Conservation (phyloP, 2,113 vertebrate genomes). For the Cnemophilus loriae region DNA sequence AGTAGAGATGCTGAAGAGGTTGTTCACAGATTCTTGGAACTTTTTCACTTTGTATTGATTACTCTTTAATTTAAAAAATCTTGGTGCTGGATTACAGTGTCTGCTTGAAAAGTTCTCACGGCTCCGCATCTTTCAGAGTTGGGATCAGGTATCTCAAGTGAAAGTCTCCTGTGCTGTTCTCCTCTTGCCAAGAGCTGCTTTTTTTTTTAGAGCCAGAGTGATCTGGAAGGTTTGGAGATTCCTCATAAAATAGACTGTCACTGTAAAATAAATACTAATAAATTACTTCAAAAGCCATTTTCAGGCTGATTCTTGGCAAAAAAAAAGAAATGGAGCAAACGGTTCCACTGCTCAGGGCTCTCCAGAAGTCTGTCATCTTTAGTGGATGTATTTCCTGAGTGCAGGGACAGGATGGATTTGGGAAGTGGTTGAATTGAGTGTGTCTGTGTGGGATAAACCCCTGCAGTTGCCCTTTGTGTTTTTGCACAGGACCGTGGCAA, state of each 20-base stretch:
- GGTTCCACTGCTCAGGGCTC: background rate
- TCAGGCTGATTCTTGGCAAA: background rate
- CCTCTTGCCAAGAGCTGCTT: background rate
- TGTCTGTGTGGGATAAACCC: background rate
- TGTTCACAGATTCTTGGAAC: background rate
- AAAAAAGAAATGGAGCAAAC: background rate
- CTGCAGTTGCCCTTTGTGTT: background rate
- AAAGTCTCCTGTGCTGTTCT: background rate
- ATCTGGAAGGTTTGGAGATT: background rate
- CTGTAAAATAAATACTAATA: background rate
- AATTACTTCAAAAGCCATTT: background rate
- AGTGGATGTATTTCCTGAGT: background rate
- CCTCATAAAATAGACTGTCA: background rate
- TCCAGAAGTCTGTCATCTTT: background rate
- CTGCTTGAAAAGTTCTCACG: background rate
- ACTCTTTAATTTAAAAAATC: background rate
- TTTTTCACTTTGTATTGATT: background rate
- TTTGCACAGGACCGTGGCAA: conserved; percentile 80
- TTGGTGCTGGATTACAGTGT: background rate
- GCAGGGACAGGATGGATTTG: background rate
- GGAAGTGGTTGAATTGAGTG: background rate
- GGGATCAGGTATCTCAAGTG: background rate
- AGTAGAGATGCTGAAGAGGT: conserved; percentile 50
- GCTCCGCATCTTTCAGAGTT: background rate
- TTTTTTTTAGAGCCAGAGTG: background rate